phyloP scores from a whole-genome alignment of 2,888 invertebrate genomes.

The Rotaria magnacalcarata region DNA sequence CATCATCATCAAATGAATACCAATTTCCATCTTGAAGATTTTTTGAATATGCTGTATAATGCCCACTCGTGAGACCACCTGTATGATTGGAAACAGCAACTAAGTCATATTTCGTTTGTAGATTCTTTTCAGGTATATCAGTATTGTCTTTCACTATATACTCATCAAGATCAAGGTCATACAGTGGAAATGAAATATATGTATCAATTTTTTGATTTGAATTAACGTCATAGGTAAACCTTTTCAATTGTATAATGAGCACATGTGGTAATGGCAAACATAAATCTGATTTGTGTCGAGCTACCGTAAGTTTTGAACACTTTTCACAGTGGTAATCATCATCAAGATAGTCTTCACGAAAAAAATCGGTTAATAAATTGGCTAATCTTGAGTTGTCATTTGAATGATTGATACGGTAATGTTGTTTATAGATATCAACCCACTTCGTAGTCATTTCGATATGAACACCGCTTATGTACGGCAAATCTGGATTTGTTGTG shows the following conservation, averaged over 20 bases:
- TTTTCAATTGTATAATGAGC: constrained; percentile 47
- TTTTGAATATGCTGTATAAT: constrained; percentile 34
- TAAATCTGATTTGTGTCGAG: neutral
- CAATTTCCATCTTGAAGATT: neutral
- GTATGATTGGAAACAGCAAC: constrained; percentile 46
- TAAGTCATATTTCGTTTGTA: constrained; percentile 37
- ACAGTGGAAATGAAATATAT: constrained; percentile 42
- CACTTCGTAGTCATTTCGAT: neutral
- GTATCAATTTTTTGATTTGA: constrained; percentile 44
- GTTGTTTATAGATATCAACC: neutral
- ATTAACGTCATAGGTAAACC: constrained; percentile 32
- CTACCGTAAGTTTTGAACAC: neutral
- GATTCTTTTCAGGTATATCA: neutral
- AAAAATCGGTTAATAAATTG: neutral
- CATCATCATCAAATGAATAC: neutral
- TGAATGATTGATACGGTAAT: neutral
- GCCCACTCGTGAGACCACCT: constrained; percentile 43
- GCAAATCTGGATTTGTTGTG: too few species aligned
- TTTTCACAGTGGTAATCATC: neutral
- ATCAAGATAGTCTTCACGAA: neutral
- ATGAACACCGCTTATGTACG: neutral
- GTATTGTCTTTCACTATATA: neutral
- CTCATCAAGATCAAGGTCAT: constrained; percentile 37
- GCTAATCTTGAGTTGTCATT: neutral
- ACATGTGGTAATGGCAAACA: constrained; percentile 39